Evolutionary conservation across 2,888 invertebrate species (phyloP).

Genomic region (Tricholauxania praeusta): DNA sequence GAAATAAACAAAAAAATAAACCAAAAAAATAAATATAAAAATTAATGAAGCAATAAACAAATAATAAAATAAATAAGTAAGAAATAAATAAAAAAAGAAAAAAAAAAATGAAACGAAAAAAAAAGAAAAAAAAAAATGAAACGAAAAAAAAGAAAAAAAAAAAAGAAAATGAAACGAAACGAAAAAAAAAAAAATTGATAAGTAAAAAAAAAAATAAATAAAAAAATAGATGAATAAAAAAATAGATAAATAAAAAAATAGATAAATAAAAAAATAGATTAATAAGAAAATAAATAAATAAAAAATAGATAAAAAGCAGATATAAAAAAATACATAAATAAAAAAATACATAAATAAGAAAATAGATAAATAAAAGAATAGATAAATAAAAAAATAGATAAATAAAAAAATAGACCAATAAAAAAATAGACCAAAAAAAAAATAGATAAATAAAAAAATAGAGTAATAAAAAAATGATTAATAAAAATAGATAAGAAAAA

Average conservation of each 20-base stretch:
- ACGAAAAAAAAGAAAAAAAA: too few species aligned
- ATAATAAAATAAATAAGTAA: constrained; percentile 10
- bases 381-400: too few species aligned
- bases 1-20: constrained; percentile 14
- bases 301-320: not conserved
- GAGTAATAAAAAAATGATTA: too few species aligned
- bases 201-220: constrained; percentile 23
- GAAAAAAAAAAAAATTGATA: too few species aligned
- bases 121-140: too few species aligned
- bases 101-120: too few species aligned
- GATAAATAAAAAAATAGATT: not conserved
- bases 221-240: constrained; percentile 1
- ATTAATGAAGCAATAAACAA: constrained; percentile 19
- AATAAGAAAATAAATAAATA: too few species aligned
- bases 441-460: not conserved
- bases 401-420: not conserved
- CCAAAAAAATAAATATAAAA: constrained; percentile 8
- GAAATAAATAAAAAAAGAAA: too few species aligned
- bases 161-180: too few species aligned
- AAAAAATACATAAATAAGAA: not conserved
- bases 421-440: not conserved
- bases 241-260: not conserved
- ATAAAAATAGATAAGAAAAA: not conserved
- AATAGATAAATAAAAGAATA: too few species aligned
- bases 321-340: not conserved